Evolutionary conservation across 2,888 invertebrate genomes (phyloP).

Genomic region (Erebia ligea): DNA sequence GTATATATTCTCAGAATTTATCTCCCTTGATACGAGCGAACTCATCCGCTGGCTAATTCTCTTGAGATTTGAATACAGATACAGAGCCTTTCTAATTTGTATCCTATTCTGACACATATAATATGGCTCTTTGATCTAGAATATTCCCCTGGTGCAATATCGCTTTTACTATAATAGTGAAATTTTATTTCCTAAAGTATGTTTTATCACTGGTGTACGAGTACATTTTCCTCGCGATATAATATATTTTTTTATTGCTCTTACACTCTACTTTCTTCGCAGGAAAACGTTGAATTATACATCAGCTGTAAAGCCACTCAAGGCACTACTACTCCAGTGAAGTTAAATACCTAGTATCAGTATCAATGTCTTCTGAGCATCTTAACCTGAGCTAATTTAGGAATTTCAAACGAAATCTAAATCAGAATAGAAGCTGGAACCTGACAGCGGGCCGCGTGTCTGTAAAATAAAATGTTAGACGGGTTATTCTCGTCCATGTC

Average conservation of each 20-base stretch:
- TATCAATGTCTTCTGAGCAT: too few species aligned
- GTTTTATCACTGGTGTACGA: not conserved
- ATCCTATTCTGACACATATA: slow-evolving; percentile 38
- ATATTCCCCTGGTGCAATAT: slow-evolving; percentile 30
- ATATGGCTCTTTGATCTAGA: slow-evolving; percentile 36
- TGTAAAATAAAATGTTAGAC: too few species aligned
- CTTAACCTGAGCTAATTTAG: too few species aligned
- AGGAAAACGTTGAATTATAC: not conserved
- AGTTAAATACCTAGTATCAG: too few species aligned
- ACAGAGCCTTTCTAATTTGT: slow-evolving; percentile 41
- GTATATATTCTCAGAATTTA: slow-evolving; percentile 27
- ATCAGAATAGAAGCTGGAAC: too few species aligned
- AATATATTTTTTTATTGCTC: slow-evolving; percentile 18
- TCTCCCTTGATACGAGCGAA: slow-evolving; percentile 40
- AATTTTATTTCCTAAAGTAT: slow-evolving; percentile 27
- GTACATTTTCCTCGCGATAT: slow-evolving; percentile 11
- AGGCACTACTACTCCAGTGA: too few species aligned
- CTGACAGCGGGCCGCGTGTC: too few species aligned
- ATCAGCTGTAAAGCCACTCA: too few species aligned
- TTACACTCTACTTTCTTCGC: not conserved
- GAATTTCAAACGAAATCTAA: too few species aligned
- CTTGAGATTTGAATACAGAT: slow-evolving; percentile 35
- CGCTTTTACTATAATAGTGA: slow-evolving; percentile 20
- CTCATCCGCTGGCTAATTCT: slow-evolving; percentile 39
- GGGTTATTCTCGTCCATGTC: too few species aligned